These are phyloP conservation scores for Stenodema calcarata DNA, from an alignment of 2,888 invertebrate genomes.

Conservation along the genomic window DNA sequence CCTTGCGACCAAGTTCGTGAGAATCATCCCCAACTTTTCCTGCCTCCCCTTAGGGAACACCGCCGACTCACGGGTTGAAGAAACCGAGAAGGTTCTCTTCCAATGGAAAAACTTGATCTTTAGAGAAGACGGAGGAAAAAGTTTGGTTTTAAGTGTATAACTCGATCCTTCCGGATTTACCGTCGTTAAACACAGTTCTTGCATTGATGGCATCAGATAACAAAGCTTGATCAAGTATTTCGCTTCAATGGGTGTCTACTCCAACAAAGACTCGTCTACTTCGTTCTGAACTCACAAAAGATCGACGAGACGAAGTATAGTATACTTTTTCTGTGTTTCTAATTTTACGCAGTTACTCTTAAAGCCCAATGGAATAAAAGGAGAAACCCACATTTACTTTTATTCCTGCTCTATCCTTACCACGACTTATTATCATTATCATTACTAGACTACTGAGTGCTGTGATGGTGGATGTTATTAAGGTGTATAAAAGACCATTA, in stretches of 20 bases:
- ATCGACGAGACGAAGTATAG: too few species aligned
- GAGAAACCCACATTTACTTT: too few species aligned
- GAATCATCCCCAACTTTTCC: constrained; percentile 28
- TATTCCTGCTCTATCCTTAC: too few species aligned
- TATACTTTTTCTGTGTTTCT: too few species aligned
- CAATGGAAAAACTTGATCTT: neutral
- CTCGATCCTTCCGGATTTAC: neutral
- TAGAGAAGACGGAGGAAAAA: neutral
- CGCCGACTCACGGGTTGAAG: neutral
- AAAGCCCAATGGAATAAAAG: too few species aligned
- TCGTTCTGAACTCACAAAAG: too few species aligned
- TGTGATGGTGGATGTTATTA: too few species aligned
- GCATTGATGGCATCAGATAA: neutral
- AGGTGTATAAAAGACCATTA: too few species aligned
- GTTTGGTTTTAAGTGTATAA: neutral
- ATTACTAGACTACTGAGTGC: too few species aligned
- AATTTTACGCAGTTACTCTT: too few species aligned
- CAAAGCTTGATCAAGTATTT: neutral
- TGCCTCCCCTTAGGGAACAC: neutral
- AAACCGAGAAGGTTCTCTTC: neutral
- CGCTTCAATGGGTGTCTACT: neutral
- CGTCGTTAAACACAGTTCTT: neutral
- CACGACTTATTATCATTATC: too few species aligned
- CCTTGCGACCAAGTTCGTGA: constrained; percentile 10
- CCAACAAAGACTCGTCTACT: too few species aligned